These are phyloP conservation scores for Luehdorfia chinensis DNA, from an alignment of 1,140 invertebrate genomes.

Conservation along the genomic window DNA sequence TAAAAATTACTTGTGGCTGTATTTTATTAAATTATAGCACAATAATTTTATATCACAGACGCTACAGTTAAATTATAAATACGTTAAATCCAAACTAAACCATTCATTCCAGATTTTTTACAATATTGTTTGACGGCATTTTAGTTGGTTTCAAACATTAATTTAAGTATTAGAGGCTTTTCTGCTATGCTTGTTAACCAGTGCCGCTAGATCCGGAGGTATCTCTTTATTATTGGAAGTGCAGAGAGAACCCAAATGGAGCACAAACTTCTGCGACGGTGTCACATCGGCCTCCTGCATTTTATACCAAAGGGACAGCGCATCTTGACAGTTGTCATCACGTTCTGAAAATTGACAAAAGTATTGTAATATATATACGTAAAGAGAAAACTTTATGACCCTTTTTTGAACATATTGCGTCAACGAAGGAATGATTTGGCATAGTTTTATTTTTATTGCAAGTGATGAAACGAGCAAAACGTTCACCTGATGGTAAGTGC, in stretches of 20 bases:
- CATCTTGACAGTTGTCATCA: conserved; percentile 59
- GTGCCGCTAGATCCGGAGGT: conserved; percentile 41
- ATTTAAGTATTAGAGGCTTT: conserved; percentile 42
- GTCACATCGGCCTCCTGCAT: conserved; percentile 66
- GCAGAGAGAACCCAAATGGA: conserved; percentile 46
- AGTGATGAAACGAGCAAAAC: too few relatives aligned
- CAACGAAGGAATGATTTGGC: too few relatives aligned
- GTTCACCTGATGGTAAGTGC: too few relatives aligned
- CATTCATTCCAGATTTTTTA: too few relatives aligned
- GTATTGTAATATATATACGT: too few relatives aligned
- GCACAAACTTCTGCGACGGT: conserved; percentile 55
- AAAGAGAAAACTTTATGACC: too few relatives aligned
- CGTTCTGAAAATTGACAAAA: conserved; percentile 66
- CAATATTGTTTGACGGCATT: background rate
- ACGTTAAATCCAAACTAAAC: too few relatives aligned
- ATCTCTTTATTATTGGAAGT: conserved; percentile 55
- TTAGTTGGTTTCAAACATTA: conserved; percentile 51
- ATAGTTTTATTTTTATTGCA: too few relatives aligned
- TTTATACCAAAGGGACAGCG: conserved; percentile 57
- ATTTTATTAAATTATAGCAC: conserved; percentile 14
- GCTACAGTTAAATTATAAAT: conserved; percentile 6
- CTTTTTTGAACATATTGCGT: too few relatives aligned
- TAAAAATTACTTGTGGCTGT: background rate
- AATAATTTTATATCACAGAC: conserved; percentile 17
- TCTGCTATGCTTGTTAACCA: conserved; percentile 39